Conservation (phyloP, 2,888 invertebrate genomes). For the Cybosia mesomella region DNA sequence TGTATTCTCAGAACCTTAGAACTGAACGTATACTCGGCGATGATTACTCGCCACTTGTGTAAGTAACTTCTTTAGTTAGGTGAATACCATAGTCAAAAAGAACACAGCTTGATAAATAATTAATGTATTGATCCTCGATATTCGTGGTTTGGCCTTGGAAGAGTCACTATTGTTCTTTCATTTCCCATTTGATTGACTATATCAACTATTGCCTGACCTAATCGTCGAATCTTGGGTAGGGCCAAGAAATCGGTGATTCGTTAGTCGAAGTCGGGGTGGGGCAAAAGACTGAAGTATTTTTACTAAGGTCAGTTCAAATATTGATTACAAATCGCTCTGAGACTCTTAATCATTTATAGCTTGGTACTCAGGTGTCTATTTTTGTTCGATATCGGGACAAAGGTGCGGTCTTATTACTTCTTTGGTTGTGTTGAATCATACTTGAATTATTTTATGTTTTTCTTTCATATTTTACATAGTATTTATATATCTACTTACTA, state of each 20-base stretch:
- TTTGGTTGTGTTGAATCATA: background rate
- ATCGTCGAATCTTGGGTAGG: constrained; percentile 38
- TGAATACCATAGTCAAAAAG: background rate
- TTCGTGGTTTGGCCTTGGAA: background rate
- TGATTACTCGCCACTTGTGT: too few relatives aligned
- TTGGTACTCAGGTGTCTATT: constrained; percentile 18
- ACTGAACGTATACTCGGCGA: too few relatives aligned
- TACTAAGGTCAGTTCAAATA: constrained; percentile 34
- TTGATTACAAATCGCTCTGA: constrained; percentile 46
- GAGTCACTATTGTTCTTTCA: constrained; percentile 17
- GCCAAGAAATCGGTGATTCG: constrained; percentile 37
- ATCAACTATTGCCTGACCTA: constrained; percentile 31
- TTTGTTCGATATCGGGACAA: constrained; percentile 18
- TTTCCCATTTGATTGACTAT: constrained; percentile 36
- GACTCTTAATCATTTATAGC: constrained; percentile 32
- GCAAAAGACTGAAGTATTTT: constrained; percentile 31
- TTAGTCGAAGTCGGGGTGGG: constrained; percentile 33
- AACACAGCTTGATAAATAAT: background rate
- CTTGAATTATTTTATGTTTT: background rate
- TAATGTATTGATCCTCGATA: background rate
- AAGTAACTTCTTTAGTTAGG: too few relatives aligned
- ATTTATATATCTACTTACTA: too few relatives aligned
- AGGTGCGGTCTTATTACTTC: constrained; percentile 20
- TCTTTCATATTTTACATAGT: background rate
- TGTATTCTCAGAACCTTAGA: too few relatives aligned